Conservation (phyloP, 2,797 vertebrate genomes). For the Apodemus agrarius region DNA sequence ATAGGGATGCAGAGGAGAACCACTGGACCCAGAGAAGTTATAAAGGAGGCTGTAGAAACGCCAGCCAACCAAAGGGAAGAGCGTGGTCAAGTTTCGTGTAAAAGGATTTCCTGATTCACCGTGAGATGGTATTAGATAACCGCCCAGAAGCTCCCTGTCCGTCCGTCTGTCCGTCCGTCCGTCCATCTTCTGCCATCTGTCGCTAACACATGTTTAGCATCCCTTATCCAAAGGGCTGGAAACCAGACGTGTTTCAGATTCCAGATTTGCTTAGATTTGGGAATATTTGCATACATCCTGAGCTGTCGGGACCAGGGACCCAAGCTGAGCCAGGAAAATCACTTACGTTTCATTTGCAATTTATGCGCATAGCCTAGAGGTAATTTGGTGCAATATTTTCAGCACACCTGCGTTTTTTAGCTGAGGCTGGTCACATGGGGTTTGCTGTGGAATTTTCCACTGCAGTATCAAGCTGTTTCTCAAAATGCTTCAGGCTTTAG, state of each 20-base stretch:
- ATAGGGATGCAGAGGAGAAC: neutral
- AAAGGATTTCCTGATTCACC: neutral
- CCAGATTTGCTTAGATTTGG: neutral
- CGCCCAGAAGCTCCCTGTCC: too few relatives aligned
- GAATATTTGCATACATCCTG: neutral
- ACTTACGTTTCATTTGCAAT: neutral
- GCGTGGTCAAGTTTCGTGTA: neutral
- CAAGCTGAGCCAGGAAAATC: slow-evolving; percentile 1
- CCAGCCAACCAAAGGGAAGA: neutral
- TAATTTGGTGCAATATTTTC: neutral
- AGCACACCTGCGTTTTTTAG: neutral
- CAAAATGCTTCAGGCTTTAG: neutral
- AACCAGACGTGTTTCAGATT: slow-evolving; percentile 3
- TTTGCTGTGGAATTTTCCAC: neutral
- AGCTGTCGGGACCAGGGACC: neutral
- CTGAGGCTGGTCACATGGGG: neutral
- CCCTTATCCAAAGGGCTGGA: neutral
- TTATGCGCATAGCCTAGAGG: neutral
- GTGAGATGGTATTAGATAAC: neutral
- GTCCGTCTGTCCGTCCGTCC: neutral
- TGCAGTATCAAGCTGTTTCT: neutral
- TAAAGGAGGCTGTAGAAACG: neutral
- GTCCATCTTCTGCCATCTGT: neutral
- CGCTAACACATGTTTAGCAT: neutral
- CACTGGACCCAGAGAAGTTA: neutral